Percentiles rank a stretch among this genome's conserved stretches.
phyloP scores from a whole-genome alignment of 2,113 vertebrate genomes.

The Heterochromis multidens region DNA sequence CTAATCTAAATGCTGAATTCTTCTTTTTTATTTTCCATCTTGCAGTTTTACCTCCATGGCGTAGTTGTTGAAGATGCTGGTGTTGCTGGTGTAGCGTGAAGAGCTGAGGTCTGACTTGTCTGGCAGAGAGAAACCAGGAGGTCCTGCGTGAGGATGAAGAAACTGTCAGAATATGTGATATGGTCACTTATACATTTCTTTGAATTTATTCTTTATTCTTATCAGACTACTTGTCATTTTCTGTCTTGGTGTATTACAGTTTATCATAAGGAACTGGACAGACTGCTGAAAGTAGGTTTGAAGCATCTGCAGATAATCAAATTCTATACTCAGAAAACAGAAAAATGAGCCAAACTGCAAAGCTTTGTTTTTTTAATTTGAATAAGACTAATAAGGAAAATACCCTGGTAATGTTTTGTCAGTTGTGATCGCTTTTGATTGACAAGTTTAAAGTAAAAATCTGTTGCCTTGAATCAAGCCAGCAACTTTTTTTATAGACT shows the following conservation, averaged over 20 bases:
- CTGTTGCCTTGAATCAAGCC: background rate
- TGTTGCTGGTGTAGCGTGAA: conserved; percentile 86
- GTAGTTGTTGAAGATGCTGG: conserved; percentile 90
- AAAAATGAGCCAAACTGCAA: background rate
- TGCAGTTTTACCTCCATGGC: conserved; percentile 87
- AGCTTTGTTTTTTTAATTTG: background rate
- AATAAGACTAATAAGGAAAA: background rate
- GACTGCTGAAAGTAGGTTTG: background rate
- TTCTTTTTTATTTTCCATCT: background rate
- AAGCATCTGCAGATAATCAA: background rate
- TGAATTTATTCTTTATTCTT: background rate
- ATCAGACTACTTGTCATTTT: background rate
- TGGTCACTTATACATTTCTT: background rate
- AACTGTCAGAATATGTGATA: background rate
- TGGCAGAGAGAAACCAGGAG: conserved; percentile 76
- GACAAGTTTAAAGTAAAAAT: background rate
- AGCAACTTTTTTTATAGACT: background rate
- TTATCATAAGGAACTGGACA: background rate
- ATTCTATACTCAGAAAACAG: background rate
- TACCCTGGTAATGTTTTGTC: background rate
- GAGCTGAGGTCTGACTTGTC: conserved; percentile 77
- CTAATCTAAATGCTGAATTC: background rate
- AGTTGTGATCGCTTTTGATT: background rate
- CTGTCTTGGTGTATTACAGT: background rate
- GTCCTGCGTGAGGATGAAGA: conserved; percentile 42